Evolutionary conservation across 2,888 invertebrate genomes (phyloP), one percentile per base, ranked within the genome.

Genomic region (Drosophila melanosoma): DNA sequence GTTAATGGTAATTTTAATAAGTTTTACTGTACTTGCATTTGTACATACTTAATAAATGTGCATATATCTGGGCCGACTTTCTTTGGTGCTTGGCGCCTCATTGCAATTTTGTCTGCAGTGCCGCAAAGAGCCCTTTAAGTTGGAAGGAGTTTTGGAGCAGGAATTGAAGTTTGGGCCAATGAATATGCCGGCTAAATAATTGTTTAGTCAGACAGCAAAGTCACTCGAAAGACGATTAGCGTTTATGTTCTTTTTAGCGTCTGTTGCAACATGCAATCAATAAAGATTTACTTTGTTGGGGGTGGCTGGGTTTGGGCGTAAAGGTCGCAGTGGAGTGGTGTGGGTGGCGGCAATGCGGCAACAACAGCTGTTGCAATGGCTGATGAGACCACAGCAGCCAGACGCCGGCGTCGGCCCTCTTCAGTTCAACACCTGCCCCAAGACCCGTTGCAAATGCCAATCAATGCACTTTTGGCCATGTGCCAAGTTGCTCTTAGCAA

Each of bases 381-480:
- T 76, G 64, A 54, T 63, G 48, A 73, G 72, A 74, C 78, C 83
- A 70, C 84, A 85, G 89, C 87, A 85, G 89, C 88, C 85, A 89
- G 86, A 78, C 85, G 83, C 82, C 86, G 83, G 74, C 85, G 68
- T 58, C 66, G 76, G 76, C 72, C 69, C 80, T 82, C 85, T 56
- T 54, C 83, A 80, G 23, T 23, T 45, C 45, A 15, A 63, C 83
- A 67, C 49, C 69, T 57, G 52, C 66, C 62, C 10, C 45, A 59
- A 53, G 49, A 63, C 73, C 51, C 62, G 76, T 68, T 74, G 71
- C 74, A 76, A 87, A 85, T 74, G 75, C 79, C 90, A 87, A 90
- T 87, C 88, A 88, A 88, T 87, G 87, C 89, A 88, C 74, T 84
- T 79, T 90, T 90, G 90, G 90, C 91, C 90, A 89, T 90, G 90